Evolutionary conservation across 2,797 vertebrate genomes (phyloP).

Genomic region (Dallia pectoralis): DNA sequence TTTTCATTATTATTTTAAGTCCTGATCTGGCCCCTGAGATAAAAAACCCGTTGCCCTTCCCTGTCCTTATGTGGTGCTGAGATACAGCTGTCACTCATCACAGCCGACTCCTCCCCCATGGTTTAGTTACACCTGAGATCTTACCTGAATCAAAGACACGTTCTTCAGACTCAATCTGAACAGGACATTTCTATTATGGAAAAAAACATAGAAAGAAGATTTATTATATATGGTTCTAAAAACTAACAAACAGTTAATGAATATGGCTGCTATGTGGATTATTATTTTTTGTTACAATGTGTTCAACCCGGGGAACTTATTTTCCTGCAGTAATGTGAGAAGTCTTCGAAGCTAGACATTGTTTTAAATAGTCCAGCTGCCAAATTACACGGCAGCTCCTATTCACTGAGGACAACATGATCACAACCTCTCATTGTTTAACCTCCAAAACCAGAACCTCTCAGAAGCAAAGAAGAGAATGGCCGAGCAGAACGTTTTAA

Average conservation of each 20-base stretch:
- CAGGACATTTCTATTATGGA: constrained; percentile 90
- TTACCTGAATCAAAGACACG: constrained; percentile 93
- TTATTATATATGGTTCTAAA: neutral
- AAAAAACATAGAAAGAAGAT: constrained; percentile 27
- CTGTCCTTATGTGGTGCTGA: too few species aligned
- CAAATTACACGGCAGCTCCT: neutral
- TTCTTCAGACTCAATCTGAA: constrained; percentile 95
- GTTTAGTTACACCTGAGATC: constrained; percentile 12
- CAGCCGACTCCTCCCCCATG: neutral
- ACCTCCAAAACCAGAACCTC: neutral
- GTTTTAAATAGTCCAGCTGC: constrained; percentile 2
- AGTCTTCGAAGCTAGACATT: neutral
- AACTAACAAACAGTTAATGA: neutral
- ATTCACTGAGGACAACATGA: neutral
- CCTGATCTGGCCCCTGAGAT: too few species aligned
- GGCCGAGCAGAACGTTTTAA: neutral
- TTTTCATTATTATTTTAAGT: too few species aligned
- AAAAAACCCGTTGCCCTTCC: too few species aligned
- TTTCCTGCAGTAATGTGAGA: neutral
- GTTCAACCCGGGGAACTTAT: neutral
- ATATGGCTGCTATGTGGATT: neutral
- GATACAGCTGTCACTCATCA: neutral
- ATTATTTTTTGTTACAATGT: neutral
- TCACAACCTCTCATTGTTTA: neutral
- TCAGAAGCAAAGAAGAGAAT: neutral